Evolutionary conservation across 2,888 invertebrate genomes (phyloP).

Genomic region (Hirtodrosophila histrioides): DNA sequence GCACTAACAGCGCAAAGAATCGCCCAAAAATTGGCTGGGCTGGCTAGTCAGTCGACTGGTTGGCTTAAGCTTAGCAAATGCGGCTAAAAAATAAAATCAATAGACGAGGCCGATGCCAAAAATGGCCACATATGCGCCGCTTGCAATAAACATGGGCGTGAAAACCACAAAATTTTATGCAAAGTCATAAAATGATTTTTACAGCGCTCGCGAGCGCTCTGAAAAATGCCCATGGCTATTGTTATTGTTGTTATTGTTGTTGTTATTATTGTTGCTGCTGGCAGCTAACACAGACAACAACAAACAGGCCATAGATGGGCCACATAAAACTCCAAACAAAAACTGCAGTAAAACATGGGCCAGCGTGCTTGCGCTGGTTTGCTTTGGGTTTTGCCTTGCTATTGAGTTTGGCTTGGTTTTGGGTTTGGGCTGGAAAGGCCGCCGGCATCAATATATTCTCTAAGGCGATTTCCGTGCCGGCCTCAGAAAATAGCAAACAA

Average conservation of each 20-base stretch:
- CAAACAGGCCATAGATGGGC: conserved; percentile 50
- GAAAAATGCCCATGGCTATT: conserved; percentile 50
- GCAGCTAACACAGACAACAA: conserved; percentile 46
- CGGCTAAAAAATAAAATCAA: conserved; percentile 63
- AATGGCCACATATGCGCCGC: conserved; percentile 67
- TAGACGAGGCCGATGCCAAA: conserved; percentile 58
- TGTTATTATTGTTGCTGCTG: conserved; percentile 18
- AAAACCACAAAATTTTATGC: conserved; percentile 81
- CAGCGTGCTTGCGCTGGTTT: conserved; percentile 32
- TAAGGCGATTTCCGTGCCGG: conserved; percentile 61
- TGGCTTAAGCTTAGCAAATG: conserved; percentile 31
- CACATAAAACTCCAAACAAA: conserved; percentile 72
- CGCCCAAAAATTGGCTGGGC: conserved; percentile 35
- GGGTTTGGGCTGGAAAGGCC: conserved; percentile 33
- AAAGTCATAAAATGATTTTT: conserved; percentile 80
- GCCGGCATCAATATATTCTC: conserved; percentile 70
- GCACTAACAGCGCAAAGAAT: conserved; percentile 22
- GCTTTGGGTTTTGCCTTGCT: conserved; percentile 2
- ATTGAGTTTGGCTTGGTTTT: conserved; percentile 13
- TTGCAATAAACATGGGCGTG: conserved; percentile 80
- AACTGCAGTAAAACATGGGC: conserved; percentile 73
- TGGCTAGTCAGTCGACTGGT: too few species aligned
- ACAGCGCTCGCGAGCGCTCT: conserved; percentile 57
- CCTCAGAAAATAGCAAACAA: conserved; percentile 46
- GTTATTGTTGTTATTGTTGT: conserved; percentile 27